These are phyloP conservation scores for Acropternis orthonyx DNA, from an alignment of 2,797 vertebrate species.

Conservation along the genomic window DNA sequence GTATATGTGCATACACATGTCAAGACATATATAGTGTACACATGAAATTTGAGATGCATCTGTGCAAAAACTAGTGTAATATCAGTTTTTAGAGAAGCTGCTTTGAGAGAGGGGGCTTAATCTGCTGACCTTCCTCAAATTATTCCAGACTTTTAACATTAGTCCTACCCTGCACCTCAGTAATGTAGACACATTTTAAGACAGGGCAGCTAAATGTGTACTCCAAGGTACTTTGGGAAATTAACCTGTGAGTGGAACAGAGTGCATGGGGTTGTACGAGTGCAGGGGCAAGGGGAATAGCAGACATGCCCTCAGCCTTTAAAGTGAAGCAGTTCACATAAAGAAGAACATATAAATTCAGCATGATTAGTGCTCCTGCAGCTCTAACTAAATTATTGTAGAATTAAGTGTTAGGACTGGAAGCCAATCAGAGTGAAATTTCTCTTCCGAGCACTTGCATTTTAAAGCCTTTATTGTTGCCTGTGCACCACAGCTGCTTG, in stretches of 20 bases:
- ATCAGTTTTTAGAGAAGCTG: not conserved
- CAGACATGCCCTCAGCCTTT: not conserved
- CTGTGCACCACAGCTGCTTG: not conserved
- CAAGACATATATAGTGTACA: not conserved
- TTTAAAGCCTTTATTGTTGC: not conserved
- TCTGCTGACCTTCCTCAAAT: not conserved
- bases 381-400: not conserved
- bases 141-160: not conserved
- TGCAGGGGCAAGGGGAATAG: not conserved
- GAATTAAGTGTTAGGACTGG: not conserved
- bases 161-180: not conserved
- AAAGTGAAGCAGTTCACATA: not conserved
- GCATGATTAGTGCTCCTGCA: not conserved
- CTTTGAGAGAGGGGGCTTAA: not conserved
- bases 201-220: not conserved
- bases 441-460: not conserved
- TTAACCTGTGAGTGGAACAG: not conserved
- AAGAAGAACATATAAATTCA: not conserved
- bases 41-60: not conserved
- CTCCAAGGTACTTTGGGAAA: not conserved
- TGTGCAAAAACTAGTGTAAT: not conserved
- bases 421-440: not conserved
- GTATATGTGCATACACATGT: not conserved
- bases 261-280: not conserved
- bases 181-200: not conserved